These are phyloP conservation scores for Galeopterus variegatus DNA, from an alignment of 2,113 vertebrate genomes.

Conservation along the genomic window DNA sequence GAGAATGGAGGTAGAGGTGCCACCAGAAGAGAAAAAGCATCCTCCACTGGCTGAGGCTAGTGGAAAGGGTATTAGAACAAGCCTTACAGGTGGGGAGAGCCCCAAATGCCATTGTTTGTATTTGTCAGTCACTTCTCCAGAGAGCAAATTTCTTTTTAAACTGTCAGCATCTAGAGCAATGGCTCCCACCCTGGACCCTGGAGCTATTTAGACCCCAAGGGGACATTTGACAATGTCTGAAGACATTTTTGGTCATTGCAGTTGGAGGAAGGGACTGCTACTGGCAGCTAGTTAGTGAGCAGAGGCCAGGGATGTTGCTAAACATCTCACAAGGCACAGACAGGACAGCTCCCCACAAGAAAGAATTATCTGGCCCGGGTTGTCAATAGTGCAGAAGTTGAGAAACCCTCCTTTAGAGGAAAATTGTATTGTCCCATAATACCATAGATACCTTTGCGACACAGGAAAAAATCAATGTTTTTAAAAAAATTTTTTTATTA, in stretches of 20 bases:
- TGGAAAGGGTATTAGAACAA: background rate
- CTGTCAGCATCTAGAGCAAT: background rate
- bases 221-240: background rate
- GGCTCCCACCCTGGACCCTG: background rate
- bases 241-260: background rate
- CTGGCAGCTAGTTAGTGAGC: background rate
- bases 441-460: background rate
- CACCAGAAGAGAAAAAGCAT: background rate
- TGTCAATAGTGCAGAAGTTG: background rate
- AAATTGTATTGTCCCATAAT: background rate
- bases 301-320: background rate
- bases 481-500: too few species aligned
- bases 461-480: background rate
- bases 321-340: background rate
- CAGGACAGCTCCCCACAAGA: background rate
- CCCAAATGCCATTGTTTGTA: background rate
- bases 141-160: background rate
- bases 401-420: background rate
- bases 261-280: background rate
- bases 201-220: background rate
- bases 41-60: background rate
- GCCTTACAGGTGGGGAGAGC: background rate
- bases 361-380: background rate
- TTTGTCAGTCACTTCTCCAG: background rate
- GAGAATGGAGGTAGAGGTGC: background rate